Percentiles rank a stretch among this genome's conserved stretches.
phyloP scores from a whole-genome alignment of 1,140 invertebrate genomes.

The Nasonia vitripennis region DNA sequence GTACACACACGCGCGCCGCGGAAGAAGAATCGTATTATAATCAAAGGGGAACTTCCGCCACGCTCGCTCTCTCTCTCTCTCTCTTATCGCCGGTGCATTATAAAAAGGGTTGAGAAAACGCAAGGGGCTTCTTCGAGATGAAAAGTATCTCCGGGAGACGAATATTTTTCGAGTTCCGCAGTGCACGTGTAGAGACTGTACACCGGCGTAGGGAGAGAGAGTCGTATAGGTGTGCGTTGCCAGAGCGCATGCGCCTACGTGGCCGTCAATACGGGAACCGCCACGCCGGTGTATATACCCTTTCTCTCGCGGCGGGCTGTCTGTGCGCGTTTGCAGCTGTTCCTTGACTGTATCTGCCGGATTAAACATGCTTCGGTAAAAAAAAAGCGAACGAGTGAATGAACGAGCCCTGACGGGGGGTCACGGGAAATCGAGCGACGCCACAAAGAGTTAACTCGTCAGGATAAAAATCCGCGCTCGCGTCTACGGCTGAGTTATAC shows the following conservation, averaged over 20 bases:
- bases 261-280: slow-evolving; percentile 69
- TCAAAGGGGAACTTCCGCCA: background rate
- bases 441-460: background rate
- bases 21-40: slow-evolving; percentile 27
- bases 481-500: background rate
- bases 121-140: too few relatives aligned
- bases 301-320: slow-evolving; percentile 57
- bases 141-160: too few relatives aligned
- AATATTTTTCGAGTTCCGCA: too few relatives aligned
- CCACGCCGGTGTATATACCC: slow-evolving; percentile 64
- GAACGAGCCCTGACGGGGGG: background rate
- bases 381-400: slow-evolving; percentile 30
- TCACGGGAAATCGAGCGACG: background rate
- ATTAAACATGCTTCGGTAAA: slow-evolving; percentile 2
- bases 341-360: background rate
- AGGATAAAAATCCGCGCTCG: background rate
- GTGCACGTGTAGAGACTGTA: too few relatives aligned
- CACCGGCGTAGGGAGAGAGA: too few relatives aligned
- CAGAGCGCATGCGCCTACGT: slow-evolving; percentile 67
- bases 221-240: background rate
- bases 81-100: background rate
- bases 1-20: background rate
- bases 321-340: background rate
- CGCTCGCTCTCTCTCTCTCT: background rate
- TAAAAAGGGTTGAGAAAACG: too few relatives aligned